phyloP scores from a whole-genome alignment of 1,140 invertebrate species.

The Drosophila albomicans region DNA sequence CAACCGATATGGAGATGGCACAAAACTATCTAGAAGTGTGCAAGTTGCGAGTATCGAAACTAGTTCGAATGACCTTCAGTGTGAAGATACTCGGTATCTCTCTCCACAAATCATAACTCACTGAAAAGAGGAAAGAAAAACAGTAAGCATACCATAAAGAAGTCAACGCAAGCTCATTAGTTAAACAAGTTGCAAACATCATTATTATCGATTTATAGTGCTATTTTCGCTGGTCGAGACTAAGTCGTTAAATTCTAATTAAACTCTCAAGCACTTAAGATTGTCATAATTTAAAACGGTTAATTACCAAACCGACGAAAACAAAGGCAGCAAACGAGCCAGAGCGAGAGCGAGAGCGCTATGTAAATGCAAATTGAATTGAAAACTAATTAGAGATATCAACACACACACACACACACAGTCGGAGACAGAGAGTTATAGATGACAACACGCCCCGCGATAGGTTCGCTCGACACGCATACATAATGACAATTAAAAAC shows the following conservation, averaged over 20 bases:
- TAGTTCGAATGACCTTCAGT: conserved; percentile 31
- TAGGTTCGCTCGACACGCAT: conserved; percentile 63
- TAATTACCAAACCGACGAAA: conserved; percentile 49
- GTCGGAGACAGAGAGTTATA: conserved; percentile 32
- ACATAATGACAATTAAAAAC: conserved; percentile 80
- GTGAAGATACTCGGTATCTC: neutral
- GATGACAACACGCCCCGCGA: conserved; percentile 54
- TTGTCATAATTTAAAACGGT: conserved; percentile 67
- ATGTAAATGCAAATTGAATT: conserved; percentile 77
- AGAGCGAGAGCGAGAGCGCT: conserved; percentile 23
- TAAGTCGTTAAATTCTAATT: conserved; percentile 61
- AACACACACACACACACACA: conserved; percentile 43
- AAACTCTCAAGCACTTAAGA: conserved; percentile 68
- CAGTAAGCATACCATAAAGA: conserved; percentile 49
- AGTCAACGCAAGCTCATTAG: conserved; percentile 12
- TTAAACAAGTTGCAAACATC: conserved; percentile 38
- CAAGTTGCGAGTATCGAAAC: conserved; percentile 5
- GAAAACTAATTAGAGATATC: conserved; percentile 82
- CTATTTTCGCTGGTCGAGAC: conserved; percentile 22
- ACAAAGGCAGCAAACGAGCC: conserved; percentile 11
- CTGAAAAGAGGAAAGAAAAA: neutral
- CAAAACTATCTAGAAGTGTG: conserved; percentile 8
- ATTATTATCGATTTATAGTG: conserved; percentile 42
- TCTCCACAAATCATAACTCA: conserved; percentile 28
- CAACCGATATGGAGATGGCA: conserved; percentile 16